Evolutionary conservation across 2,113 vertebrate species (phyloP).

Genomic region (Salvelinus fontinalis): DNA sequence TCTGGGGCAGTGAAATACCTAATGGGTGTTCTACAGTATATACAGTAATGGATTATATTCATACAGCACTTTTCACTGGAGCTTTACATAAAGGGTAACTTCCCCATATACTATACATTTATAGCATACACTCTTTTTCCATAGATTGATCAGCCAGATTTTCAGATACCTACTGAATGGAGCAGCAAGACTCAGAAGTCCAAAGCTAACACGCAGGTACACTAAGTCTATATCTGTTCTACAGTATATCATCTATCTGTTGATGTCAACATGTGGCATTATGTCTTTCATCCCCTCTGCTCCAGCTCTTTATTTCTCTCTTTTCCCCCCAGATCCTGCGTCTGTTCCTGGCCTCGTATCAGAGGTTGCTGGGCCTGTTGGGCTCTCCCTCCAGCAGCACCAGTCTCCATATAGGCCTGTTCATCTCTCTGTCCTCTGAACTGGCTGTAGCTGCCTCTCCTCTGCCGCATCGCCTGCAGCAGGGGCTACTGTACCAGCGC

Average conservation of each 20-base stretch:
- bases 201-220: conserved; percentile 73
- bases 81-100: too few relatives aligned
- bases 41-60: neutral
- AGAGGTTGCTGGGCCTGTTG: conserved; percentile 73
- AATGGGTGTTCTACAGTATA: neutral
- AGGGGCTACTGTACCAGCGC: conserved; percentile 73
- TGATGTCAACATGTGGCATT: neutral
- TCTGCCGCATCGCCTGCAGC: conserved; percentile 65
- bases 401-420: conserved; percentile 65
- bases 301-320: neutral
- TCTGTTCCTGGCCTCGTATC: conserved; percentile 75
- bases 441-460: conserved; percentile 76
- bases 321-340: conserved; percentile 70
- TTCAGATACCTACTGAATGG: conserved; percentile 82
- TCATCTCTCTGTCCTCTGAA: conserved; percentile 81
- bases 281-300: neutral
- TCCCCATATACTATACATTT: neutral
- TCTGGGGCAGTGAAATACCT: neutral
- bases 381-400: conserved; percentile 56
- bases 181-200: conserved; percentile 68
- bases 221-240: too few relatives aligned
- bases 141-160: conserved; percentile 91
- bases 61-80: too few relatives aligned
- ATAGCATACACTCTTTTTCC: conserved; percentile 35
- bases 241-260: neutral